These are phyloP conservation scores for Cheilosia impressa DNA, from an alignment of 2,888 invertebrate genomes.

Conservation along the genomic window DNA sequence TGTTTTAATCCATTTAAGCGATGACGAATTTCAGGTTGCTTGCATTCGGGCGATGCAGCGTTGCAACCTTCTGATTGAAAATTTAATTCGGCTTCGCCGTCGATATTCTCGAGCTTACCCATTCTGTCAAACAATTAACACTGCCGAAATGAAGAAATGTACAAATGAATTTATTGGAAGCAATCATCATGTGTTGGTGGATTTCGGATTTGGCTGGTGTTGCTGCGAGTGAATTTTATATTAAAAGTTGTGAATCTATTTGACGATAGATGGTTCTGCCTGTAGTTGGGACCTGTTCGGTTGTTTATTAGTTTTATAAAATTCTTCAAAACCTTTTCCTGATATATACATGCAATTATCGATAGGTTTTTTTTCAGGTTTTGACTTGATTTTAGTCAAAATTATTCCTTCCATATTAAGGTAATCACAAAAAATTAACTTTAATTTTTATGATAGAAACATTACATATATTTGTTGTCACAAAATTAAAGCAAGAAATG, in stretches of 20 bases:
- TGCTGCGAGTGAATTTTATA: constrained; percentile 12
- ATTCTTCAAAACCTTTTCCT: no score
- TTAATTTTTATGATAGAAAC: no score
- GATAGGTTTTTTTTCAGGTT: no score
- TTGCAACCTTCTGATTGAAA: constrained; percentile 52
- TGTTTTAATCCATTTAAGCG: constrained; percentile 61
- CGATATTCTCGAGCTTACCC: constrained; percentile 77
- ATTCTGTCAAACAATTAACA: constrained; percentile 76
- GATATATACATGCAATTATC: no score
- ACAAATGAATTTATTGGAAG: constrained; percentile 56
- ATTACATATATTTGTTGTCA: no score
- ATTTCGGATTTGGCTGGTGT: not conserved
- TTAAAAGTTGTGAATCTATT: constrained; percentile 29
- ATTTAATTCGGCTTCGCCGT: constrained; percentile 68
- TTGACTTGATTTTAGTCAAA: no score
- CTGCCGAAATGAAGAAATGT: constrained; percentile 63
- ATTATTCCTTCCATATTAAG: no score
- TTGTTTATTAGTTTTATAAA: no score
- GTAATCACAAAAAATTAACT: no score
- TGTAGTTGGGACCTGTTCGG: constrained; percentile 6
- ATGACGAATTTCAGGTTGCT: constrained; percentile 55
- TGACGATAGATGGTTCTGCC: constrained; percentile 19
- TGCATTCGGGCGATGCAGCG: constrained; percentile 49
- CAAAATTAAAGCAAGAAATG: no score
- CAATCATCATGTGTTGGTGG: constrained; percentile 6